Evolutionary conservation across 1,140 invertebrate species (phyloP).

Genomic region (Leptopilina boulardi): DNA sequence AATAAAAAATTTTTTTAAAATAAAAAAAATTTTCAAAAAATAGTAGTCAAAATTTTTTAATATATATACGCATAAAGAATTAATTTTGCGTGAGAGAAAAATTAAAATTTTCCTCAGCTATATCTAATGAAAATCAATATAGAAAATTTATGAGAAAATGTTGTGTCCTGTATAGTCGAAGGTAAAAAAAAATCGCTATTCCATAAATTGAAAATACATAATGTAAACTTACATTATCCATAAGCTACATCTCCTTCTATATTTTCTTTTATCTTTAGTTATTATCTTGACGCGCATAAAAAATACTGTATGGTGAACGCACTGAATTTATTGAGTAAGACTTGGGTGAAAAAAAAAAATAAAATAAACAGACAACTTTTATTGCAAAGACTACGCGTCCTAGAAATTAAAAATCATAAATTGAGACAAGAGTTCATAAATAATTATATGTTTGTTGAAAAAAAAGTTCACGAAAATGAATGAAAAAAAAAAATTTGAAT

Average conservation of each 20-base stretch:
- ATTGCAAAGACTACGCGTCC: not conserved
- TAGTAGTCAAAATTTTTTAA: not conserved
- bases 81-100: not conserved
- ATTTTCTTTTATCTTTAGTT: constrained; percentile 9
- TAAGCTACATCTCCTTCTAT: not conserved
- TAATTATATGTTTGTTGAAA: not conserved
- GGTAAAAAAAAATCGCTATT: not conserved
- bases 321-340: constrained; percentile 7
- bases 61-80: too few species aligned
- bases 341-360: not conserved
- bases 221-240: not conserved
- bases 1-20: too few species aligned
- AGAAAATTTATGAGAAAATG: not conserved
- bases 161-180: not conserved
- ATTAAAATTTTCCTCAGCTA: not conserved
- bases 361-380: constrained; percentile 5
- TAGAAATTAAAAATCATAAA: not conserved
- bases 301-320: not conserved
- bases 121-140: not conserved
- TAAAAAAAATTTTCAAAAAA: too few species aligned
- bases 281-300: not conserved
- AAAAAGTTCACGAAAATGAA: too few species aligned
- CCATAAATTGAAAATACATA: constrained; percentile 11
- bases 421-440: not conserved
- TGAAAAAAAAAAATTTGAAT: too few species aligned